Percentiles rank a stretch among this genome's conserved stretches.
Evolutionary conservation across 2,113 vertebrate genomes (phyloP).

Genomic region (Megaceryle torquata): DNA sequence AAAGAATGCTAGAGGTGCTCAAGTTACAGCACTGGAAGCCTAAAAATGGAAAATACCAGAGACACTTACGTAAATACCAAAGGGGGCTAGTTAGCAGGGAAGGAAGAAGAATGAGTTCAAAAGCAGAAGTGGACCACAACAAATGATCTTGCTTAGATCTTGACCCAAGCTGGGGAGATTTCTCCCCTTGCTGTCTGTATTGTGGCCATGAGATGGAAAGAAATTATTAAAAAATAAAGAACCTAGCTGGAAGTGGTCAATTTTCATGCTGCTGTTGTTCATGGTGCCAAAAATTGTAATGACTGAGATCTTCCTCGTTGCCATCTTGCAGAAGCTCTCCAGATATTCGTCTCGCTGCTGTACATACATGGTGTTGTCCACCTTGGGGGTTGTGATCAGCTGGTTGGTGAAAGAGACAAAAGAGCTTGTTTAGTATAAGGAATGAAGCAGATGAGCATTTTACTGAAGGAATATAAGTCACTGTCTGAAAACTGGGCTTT

Average conservation of each 20-base stretch:
- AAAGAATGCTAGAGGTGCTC: neutral
- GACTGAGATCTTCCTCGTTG: slow-evolving; percentile 92
- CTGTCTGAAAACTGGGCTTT: neutral
- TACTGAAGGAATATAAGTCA: neutral
- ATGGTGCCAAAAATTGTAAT: slow-evolving; percentile 91
- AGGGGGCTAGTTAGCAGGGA: neutral
- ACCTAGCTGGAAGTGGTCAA: slow-evolving; percentile 99
- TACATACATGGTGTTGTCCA: slow-evolving; percentile 88
- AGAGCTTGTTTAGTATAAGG: slow-evolving; percentile 29
- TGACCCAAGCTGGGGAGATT: neutral
- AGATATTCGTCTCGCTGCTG: slow-evolving; percentile 96
- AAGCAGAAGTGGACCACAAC: neutral
- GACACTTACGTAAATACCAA: neutral
- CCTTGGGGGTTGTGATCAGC: slow-evolving; percentile 90
- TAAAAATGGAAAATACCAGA: neutral
- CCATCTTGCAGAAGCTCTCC: slow-evolving; percentile 99
- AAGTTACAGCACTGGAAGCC: neutral
- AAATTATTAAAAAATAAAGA: slow-evolving; percentile 16
- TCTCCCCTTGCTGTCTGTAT: neutral
- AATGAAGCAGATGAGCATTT: neutral
- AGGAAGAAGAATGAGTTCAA: neutral
- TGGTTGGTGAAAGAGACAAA: slow-evolving; percentile 67
- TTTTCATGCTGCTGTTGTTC: slow-evolving; percentile 96
- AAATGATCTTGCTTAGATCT: neutral
- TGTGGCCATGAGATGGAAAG: neutral